phyloP scores from a whole-genome alignment of 1,140 invertebrate genomes.

The Caligus rogercresseyi region DNA sequence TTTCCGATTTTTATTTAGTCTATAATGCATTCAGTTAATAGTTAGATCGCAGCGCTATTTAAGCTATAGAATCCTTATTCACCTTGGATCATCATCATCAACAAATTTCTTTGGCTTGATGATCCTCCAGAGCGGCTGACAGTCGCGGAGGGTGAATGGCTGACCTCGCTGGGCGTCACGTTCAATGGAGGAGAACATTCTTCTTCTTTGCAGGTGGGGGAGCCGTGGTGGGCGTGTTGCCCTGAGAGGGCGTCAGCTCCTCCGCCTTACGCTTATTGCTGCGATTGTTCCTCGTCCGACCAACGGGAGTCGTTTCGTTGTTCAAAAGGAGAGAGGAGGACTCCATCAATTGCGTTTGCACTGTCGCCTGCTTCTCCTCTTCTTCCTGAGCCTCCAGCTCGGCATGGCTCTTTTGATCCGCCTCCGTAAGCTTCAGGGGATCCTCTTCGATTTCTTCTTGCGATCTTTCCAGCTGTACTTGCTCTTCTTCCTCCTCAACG shows the following conservation, averaged over 20 bases:
- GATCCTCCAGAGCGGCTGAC: conserved; percentile 24
- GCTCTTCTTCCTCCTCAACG: conserved; percentile 15
- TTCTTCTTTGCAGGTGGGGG: not conserved
- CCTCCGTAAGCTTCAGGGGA: too few relatives aligned
- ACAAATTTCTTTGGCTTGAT: conserved; percentile 15
- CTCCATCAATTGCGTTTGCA: not conserved
- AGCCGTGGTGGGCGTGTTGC: not conserved
- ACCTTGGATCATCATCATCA: conserved; percentile 1
- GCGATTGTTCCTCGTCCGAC: not conserved
- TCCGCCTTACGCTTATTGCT: conserved; percentile 22
- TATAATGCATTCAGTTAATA: too few relatives aligned
- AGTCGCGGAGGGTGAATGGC: conserved; percentile 21
- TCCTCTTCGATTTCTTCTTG: too few relatives aligned
- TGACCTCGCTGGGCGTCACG: not conserved
- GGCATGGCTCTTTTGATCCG: too few relatives aligned
- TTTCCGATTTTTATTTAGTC: too few relatives aligned
- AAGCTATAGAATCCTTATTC: not conserved
- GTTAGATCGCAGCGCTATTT: too few relatives aligned
- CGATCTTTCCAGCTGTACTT: conserved; percentile 8
- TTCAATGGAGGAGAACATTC: not conserved
- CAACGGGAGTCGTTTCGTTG: not conserved
- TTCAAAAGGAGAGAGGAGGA: too few relatives aligned
- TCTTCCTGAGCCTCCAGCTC: too few relatives aligned
- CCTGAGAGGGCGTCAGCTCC: conserved; percentile 16
- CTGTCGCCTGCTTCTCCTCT: not conserved